Evolutionary conservation across 2,797 vertebrate genomes (phyloP), one percentile per base, ranked within the genome.

Genomic region (Botia kubotai): DNA sequence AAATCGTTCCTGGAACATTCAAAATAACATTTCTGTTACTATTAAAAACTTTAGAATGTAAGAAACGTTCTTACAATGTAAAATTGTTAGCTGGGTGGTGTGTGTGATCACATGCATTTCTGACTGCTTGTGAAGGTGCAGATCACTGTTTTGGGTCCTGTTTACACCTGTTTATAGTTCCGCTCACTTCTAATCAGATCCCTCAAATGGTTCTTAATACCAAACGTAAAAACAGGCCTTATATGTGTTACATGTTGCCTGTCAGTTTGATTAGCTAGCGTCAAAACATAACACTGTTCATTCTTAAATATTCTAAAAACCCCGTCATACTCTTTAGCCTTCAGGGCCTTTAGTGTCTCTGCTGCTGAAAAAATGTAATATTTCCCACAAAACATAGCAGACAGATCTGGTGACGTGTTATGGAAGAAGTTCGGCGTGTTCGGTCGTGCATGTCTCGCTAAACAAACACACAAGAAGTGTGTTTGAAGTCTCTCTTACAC

Each of bases 391-490:
- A 85, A 70, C 82, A 82, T 86, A 79, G 79, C 82, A 86, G 79
- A 80, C 85, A 76, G 79, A 82, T 72, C 70, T 67, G 76, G 66
- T 75, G 77, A 83, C 75, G 17, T 55, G 80, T 82, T 77, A 84
- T 69, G 21, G 75, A 52, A 86, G 79, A 89, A 79, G 83, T 75
- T 68, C 86, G 85, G 85, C 87, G 62, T 93, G 89, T 94, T 93
- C 84, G 85, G 90, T 91, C 91, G 86, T 89, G 92, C 86, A 85
- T 52, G 14, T 80, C 82, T 87, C 81, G 55, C 65, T 81, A 83
- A 85, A 33, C 75, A 63, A 50, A 74, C 81, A 89, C 85, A 86
- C 90, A 84, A 89, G 90, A 89, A 88, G 84, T 83, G 88, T 62
- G 65, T 75, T 86, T 72, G 72, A 82, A 90, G 82, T 77, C 66